Evolutionary conservation across 2,113 vertebrate genomes (phyloP).

Genomic region (Megaleporinus macrocephalus): DNA sequence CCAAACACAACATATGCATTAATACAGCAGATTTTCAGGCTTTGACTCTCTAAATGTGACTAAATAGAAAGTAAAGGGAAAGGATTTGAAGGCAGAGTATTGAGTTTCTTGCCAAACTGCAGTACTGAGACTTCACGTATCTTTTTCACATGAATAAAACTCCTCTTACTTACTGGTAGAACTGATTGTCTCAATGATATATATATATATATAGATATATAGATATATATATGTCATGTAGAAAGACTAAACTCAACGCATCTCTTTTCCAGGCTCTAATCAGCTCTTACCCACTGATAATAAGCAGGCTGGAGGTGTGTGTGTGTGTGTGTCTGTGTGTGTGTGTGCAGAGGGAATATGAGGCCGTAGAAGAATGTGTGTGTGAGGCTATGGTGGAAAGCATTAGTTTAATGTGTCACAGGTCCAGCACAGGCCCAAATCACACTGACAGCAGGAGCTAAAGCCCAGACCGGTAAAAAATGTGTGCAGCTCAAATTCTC

Average conservation of each 20-base stretch:
- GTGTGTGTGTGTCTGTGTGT: background rate
- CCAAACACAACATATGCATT: too few relatives aligned
- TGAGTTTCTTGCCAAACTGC: too few relatives aligned
- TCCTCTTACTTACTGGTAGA: too few relatives aligned
- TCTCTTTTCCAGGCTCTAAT: background rate
- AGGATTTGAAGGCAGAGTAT: too few relatives aligned
- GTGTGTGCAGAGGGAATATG: background rate
- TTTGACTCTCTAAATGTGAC: too few relatives aligned
- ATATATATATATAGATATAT: background rate
- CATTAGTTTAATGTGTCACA: conserved; percentile 52
- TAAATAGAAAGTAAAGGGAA: too few relatives aligned
- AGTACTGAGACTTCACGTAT: too few relatives aligned
- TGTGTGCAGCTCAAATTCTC: conserved; percentile 38
- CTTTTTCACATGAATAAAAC: too few relatives aligned
- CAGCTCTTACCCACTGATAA: background rate
- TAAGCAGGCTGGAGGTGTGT: background rate
- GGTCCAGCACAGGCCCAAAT: conserved; percentile 40
- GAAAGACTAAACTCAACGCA: background rate
- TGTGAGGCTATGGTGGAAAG: conserved; percentile 27
- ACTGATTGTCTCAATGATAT: too few relatives aligned
- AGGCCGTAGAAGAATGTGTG: conserved; percentile 9
- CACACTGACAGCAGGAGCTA: conserved; percentile 49
- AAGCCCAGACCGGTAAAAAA: conserved; percentile 40
- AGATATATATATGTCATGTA: too few relatives aligned
- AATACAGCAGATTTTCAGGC: too few relatives aligned